Evolutionary conservation across 2,888 invertebrate species (phyloP), one percentile per base, ranked within the genome.

Genomic region (Orchesellides sinensis): DNA sequence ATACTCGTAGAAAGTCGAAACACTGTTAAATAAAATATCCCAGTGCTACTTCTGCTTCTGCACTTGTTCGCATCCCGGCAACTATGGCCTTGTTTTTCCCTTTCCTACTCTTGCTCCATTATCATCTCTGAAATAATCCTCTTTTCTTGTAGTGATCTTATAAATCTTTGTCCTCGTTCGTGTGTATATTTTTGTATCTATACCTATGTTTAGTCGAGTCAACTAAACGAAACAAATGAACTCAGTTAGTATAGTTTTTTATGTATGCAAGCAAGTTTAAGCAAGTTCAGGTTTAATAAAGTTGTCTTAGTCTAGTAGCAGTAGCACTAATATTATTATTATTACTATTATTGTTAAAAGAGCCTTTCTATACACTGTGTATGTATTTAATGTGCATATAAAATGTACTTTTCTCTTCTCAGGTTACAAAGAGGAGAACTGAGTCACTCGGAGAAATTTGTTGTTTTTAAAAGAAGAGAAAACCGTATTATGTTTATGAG

Each of bases 401-500:
- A n/a, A n/a, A n/a, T n/a, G n/a, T n/a, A n/a, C n/a, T n/a, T n/a
- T n/a, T n/a, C n/a, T n/a, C n/a, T n/a, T n/a, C n/a, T n/a, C n/a
- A n/a, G n/a, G n/a, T n/a, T n/a, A n/a, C n/a, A n/a, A n/a, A n/a
- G n/a, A n/a, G n/a, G n/a, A n/a, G n/a, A n/a, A n/a, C n/a, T n/a
- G n/a, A n/a, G n/a, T n/a, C n/a, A n/a, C n/a, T 4, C 6, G n/a
- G 23, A 23, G 21, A 23, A 54, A n/a, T 59, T 59, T 59, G 59
- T 59, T 59, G 54, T 27, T 59, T 27, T 59, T 27, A 59, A 29
- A 27, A 2, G 8, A 59, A 21, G 5, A 29, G 14, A 29, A 25
- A 59, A 29, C 59, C 59, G 49, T 68, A 68, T 68, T 49, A 45
- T 45, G 65, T 49, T 49, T 49, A 68, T 49, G 68, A 45, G 68